Evolutionary conservation across 2,888 invertebrate species (phyloP).

Genomic region (Junonia oenone): DNA sequence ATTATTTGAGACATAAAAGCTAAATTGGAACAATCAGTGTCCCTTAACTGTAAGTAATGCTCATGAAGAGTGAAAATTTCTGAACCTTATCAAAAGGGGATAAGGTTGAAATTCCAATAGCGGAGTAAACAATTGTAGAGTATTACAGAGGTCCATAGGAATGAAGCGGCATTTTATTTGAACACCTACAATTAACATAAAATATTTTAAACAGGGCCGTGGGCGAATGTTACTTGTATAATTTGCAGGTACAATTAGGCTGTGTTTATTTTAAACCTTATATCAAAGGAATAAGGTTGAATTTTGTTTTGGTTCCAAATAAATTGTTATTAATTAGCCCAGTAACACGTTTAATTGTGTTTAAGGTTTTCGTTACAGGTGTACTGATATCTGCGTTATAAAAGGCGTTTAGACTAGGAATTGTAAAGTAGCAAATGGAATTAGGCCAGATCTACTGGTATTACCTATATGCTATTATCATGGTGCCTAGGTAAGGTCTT

Average conservation of each 20-base stretch:
- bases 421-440: background rate
- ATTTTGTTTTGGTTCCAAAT: background rate
- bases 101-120: background rate
- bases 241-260: slow-evolving; percentile 18
- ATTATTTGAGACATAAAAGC: background rate
- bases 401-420: background rate
- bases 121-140: background rate
- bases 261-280: slow-evolving; percentile 2
- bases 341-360: slow-evolving; percentile 21
- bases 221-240: slow-evolving; percentile 16
- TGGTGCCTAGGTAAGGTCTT: no score
- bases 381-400: background rate
- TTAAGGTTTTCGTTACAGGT: slow-evolving; percentile 2
- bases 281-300: background rate
- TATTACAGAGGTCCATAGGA: background rate
- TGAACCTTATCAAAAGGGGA: background rate
- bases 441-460: background rate
- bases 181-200: slow-evolving; percentile 27
- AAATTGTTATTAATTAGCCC: slow-evolving; percentile 17
- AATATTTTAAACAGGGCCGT: slow-evolving; percentile 28
- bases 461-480: background rate
- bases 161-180: slow-evolving; percentile 26
- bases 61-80: background rate
- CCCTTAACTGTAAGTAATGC: background rate
- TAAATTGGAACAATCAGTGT: background rate